These are phyloP conservation scores for Drosophila macrospina DNA, from an alignment of 2,888 invertebrate genomes.

Conservation along the genomic window DNA sequence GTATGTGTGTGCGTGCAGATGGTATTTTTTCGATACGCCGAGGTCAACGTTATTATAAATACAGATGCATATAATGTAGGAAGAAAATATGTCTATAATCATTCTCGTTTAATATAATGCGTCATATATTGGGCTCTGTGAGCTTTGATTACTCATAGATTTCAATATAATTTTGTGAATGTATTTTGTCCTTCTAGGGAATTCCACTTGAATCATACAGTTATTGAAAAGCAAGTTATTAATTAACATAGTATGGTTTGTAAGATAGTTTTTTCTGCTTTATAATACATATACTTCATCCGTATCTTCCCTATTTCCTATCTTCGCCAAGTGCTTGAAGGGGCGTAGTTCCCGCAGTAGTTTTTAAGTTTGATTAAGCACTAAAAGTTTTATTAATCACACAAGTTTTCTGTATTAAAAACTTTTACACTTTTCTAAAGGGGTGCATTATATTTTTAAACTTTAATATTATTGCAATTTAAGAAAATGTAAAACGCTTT, in stretches of 20 bases:
- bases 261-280: too few species aligned
- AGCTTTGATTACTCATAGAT: conserved; percentile 33
- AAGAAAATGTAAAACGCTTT: neutral
- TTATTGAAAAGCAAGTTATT: neutral
- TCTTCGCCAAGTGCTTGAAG: neutral
- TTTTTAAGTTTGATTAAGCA: neutral
- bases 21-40: conserved; percentile 43
- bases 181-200: conserved; percentile 5
- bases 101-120: conserved; percentile 33
- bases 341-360: too few species aligned
- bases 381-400: neutral
- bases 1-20: conserved; percentile 37
- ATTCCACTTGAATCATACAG: conserved; percentile 17
- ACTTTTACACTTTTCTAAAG: conserved; percentile 12
- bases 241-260: too few species aligned
- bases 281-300: neutral
- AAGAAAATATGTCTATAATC: conserved; percentile 8
- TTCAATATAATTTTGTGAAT: conserved; percentile 36
- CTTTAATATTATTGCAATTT: conserved; percentile 24
- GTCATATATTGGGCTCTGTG: conserved; percentile 32
- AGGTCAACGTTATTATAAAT: conserved; percentile 45
- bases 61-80: conserved; percentile 35
- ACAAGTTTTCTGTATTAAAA: conserved; percentile 8
- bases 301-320: neutral
- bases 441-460: conserved; percentile 10